Conservation (phyloP, 2,797 vertebrate genomes). For the Thripadectes ignobilis region DNA sequence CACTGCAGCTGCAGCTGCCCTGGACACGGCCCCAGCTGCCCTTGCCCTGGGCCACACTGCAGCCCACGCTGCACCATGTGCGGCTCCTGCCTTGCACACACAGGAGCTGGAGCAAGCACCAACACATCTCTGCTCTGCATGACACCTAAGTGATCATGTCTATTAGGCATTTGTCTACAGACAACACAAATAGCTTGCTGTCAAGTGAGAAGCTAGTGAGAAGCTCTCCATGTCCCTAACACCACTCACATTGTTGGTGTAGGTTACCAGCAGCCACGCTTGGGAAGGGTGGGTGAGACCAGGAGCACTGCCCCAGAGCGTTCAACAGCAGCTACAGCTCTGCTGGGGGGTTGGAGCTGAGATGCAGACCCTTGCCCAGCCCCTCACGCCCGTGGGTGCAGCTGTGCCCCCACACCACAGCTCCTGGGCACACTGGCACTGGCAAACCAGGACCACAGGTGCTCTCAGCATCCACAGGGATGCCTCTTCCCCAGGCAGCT, state of each 20-base stretch:
- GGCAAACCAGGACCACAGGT: fast-evolving
- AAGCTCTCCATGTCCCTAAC: fast-evolving
- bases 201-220: background rate
- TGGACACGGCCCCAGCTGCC: background rate
- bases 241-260: fast-evolving
- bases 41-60: fast-evolving
- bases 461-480: background rate
- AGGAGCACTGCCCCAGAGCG: fast-evolving
- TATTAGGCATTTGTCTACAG: background rate
- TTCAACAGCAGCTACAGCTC: background rate
- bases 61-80: fast-evolving
- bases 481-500: background rate
- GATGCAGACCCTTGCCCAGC: fast-evolving
- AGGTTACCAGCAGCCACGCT: too few species aligned
- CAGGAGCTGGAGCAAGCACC: background rate
- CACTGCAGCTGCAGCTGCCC: background rate
- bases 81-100: fast-evolving
- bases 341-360: background rate
- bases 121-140: background rate
- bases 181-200: background rate
- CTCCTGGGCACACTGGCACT: fast-evolving
- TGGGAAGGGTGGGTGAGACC: fast-evolving
- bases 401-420: fast-evolving
- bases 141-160: fast-evolving
- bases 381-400: fast-evolving